Conservation (phyloP, 2,888 invertebrate genomes). For the Pristionchus japonicus region DNA sequence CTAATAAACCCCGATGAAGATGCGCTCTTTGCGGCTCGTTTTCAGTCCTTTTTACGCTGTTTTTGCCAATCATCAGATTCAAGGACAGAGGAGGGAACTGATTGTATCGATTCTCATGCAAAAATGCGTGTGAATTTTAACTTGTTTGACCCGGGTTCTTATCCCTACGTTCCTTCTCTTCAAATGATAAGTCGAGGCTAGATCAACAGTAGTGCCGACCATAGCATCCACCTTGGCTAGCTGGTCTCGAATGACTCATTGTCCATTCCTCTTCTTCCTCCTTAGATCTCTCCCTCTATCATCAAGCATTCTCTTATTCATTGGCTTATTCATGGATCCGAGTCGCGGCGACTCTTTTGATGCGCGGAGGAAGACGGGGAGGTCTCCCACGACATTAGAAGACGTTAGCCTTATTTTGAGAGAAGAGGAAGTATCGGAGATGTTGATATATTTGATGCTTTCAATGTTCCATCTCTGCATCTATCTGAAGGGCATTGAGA, state of each 20-base stretch:
- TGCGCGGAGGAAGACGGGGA: neutral
- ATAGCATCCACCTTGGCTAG: neutral
- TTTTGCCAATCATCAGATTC: slow-evolving; percentile 16
- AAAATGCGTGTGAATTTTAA: too few relatives aligned
- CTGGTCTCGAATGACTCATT: neutral
- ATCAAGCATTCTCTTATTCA: slow-evolving; percentile 42
- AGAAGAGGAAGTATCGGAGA: neutral
- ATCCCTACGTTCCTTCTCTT: too few relatives aligned
- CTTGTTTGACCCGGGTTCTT: too few relatives aligned
- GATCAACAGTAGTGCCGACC: neutral
- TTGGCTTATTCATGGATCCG: slow-evolving; percentile 11
- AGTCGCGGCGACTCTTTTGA: neutral
- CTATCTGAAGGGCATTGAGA: too few relatives aligned
- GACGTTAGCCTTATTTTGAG: neutral
- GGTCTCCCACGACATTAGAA: neutral
- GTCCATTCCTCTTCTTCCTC: neutral
- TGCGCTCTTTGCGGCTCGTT: slow-evolving; percentile 33
- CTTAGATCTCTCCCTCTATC: slow-evolving; percentile 5
- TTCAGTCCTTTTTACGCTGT: neutral
- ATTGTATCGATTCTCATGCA: neutral
- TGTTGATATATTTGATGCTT: too few relatives aligned
- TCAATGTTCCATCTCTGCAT: too few relatives aligned
- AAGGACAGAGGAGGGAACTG: neutral
- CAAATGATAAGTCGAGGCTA: too few relatives aligned
- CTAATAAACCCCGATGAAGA: neutral